Evolutionary conservation across 2,113 vertebrate genomes (phyloP).

Genomic region (Mungos mungo): DNA sequence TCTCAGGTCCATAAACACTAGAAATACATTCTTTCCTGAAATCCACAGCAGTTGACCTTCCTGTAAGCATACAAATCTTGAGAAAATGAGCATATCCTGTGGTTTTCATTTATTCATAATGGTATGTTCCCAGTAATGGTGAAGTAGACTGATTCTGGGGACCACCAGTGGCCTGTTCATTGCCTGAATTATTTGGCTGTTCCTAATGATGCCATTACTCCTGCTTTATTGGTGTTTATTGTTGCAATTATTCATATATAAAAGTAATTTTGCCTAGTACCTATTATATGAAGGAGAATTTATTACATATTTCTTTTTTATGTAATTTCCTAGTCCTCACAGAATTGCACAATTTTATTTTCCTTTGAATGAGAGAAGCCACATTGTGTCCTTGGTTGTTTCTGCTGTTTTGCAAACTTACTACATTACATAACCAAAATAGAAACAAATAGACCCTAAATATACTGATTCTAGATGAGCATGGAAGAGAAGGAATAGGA

Average conservation of each 20-base stretch:
- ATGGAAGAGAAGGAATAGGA: not conserved
- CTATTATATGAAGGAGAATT: constrained; percentile 67
- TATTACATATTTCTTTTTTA: constrained; percentile 55
- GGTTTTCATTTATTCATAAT: constrained; percentile 68
- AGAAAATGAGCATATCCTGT: constrained; percentile 61
- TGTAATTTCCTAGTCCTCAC: constrained; percentile 41
- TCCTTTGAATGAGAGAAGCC: constrained; percentile 43
- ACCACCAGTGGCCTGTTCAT: constrained; percentile 48
- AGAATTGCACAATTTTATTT: constrained; percentile 36
- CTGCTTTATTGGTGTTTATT: constrained; percentile 72
- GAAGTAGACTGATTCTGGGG: constrained; percentile 53
- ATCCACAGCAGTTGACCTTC: constrained; percentile 43
- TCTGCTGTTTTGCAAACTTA: constrained; percentile 32
- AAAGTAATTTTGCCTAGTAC: constrained; percentile 65
- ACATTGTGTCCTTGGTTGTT: constrained; percentile 36
- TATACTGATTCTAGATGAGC: not conserved
- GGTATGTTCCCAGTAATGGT: constrained; percentile 36
- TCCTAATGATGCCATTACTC: constrained; percentile 60
- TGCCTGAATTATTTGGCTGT: constrained; percentile 54
- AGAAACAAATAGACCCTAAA: not conserved
- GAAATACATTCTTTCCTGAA: constrained; percentile 54
- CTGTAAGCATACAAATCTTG: constrained; percentile 47
- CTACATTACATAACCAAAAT: not conserved
- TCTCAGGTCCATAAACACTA: constrained; percentile 8
- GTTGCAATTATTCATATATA: constrained; percentile 65